phyloP scores from a whole-genome alignment of 2,797 vertebrate genomes.

The Parauchenoglanis punctatus region DNA sequence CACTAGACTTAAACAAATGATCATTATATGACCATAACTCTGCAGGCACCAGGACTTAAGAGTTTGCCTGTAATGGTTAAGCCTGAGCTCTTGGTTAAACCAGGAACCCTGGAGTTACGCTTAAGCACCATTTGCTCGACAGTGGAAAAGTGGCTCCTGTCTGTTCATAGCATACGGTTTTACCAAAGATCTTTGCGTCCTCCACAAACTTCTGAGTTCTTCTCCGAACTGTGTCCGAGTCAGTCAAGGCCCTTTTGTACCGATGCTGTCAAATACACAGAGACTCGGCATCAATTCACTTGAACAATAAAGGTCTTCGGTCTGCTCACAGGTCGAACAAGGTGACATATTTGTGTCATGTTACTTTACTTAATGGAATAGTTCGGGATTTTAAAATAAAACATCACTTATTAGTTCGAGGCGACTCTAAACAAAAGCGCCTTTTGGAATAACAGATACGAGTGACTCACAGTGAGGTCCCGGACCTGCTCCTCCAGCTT shows the following conservation, averaged over 20 bases:
- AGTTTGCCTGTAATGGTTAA: neutral
- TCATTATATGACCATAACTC: neutral
- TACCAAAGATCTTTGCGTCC: slow-evolving; percentile 87
- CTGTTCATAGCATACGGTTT: slow-evolving; percentile 39
- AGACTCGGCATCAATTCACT: slow-evolving; percentile 32
- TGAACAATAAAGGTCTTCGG: neutral
- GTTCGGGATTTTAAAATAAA: neutral
- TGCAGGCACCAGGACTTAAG: neutral
- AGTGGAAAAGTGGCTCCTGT: neutral
- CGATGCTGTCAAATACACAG: slow-evolving; percentile 71
- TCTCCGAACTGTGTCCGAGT: slow-evolving; percentile 80
- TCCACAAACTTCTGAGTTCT: slow-evolving; percentile 86
- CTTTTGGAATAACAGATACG: neutral
- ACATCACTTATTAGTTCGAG: neutral
- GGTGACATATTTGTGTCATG: neutral
- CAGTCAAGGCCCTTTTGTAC: slow-evolving; percentile 77
- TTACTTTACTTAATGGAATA: neutral
- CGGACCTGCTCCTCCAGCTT: slow-evolving; percentile 82
- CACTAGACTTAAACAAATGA: neutral
- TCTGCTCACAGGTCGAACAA: neutral
- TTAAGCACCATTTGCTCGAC: neutral
- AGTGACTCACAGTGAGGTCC: slow-evolving; percentile 80
- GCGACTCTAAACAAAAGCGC: neutral
- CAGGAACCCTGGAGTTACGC: neutral
- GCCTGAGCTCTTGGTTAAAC: neutral